These are phyloP conservation scores for Dasypus novemcinctus DNA, from an alignment of 2,113 vertebrate genomes.

Conservation along the genomic window DNA sequence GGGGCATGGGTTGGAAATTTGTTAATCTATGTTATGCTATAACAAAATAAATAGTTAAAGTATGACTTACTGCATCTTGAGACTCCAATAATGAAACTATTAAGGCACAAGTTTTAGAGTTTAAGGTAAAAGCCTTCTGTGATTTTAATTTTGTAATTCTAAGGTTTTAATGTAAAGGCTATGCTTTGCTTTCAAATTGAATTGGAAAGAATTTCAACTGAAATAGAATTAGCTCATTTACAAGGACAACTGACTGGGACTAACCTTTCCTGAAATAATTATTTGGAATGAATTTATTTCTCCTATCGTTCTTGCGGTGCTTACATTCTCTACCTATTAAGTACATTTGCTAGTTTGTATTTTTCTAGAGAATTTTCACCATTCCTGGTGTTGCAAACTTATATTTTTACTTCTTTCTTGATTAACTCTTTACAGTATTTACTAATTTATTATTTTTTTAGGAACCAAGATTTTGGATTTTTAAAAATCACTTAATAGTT, in stretches of 20 bases:
- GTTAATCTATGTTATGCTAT: background rate
- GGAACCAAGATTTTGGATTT: too few relatives aligned
- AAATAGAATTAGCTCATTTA: slow-evolving; percentile 50
- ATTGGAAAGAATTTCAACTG: slow-evolving; percentile 23
- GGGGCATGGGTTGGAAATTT: background rate
- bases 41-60: background rate
- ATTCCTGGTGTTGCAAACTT: too few relatives aligned
- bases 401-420: too few relatives aligned
- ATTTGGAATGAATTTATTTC: slow-evolving; percentile 54
- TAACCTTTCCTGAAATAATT: slow-evolving; percentile 66
- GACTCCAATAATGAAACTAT: background rate
- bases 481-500: too few relatives aligned
- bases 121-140: slow-evolving; percentile 37
- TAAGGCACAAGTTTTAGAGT: slow-evolving; percentile 22
- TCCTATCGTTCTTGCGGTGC: background rate
- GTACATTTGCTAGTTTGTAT: background rate
- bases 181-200: slow-evolving; percentile 44
- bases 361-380: too few relatives aligned
- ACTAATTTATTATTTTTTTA: too few relatives aligned
- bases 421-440: too few relatives aligned
- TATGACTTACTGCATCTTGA: background rate
- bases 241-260: background rate
- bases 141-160: slow-evolving; percentile 45
- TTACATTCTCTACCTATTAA: too few relatives aligned
- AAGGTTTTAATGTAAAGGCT: slow-evolving; percentile 5